Evolutionary conservation across 2,113 vertebrate genomes (phyloP), one percentile per base, ranked within the genome.

Genomic region (Ctenomys sociabilis): DNA sequence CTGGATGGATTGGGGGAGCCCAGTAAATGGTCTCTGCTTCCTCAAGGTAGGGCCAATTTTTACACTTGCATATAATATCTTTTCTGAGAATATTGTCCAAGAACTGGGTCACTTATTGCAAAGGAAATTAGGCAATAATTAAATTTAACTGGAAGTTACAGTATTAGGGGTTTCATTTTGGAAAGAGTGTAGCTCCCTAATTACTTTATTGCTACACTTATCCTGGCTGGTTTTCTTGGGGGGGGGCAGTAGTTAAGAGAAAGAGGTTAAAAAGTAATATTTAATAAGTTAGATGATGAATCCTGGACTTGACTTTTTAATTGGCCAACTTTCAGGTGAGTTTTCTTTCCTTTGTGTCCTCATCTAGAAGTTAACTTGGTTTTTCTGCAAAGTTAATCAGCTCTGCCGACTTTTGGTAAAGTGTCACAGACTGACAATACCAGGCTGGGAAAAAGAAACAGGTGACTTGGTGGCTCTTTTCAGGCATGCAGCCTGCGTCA

Each of bases 81-180:
- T 97, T 96, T 96, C 75, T 93, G 88, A 95, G 92, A 96, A 97
- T 96, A 95, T 92, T 95, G 95, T 97, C 95, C 91, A 14, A 86
- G 95, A 98, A 98, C 94, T 97, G 97, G 98, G 96, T 96, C 94
- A 97, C 94, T 94, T 97, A 83, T 96, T 98, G 82, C 97, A 96
- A 97, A 97, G 92, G 45, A 97, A 97, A 97, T 97, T 94, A 97
- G 90, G 37, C 72, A 88, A 95, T 97, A 96, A 98, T 97, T 98
- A 97, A 96, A 97, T 97, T 96, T 97, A 97, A 97, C 95, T 96
- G 85, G 78, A 94, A 97, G 82, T 73, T 96, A 85, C 52, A 91
- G 78, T 90, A 92, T 89, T 86, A 63, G 90, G 89, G 90, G 45
- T 85, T 95, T 95, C 91, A 95, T 94, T 94, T 97, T 90, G 94